Percentiles rank a stretch among this genome's conserved stretches.
Evolutionary conservation across 2,797 vertebrate species (phyloP).

Genomic region (Limosa lapponica): DNA sequence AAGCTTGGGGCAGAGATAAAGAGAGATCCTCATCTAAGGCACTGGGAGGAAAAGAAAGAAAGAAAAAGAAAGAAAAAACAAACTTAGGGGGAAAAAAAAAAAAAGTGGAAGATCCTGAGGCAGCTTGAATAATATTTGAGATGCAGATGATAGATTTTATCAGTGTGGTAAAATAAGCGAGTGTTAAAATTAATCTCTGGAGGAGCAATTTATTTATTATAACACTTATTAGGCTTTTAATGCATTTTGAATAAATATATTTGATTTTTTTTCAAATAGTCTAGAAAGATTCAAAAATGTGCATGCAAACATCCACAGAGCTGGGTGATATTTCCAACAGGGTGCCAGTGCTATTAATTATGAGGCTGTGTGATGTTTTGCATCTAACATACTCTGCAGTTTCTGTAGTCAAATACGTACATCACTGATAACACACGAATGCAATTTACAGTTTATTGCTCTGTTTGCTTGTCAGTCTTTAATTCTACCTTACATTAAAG

Average conservation of each 20-base stretch:
- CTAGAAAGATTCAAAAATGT: not conserved
- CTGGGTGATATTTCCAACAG: not conserved
- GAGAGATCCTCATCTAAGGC: slow-evolving; percentile 29
- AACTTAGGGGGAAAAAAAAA: not conserved
- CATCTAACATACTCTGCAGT: not conserved
- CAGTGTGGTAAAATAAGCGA: not conserved
- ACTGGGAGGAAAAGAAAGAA: not conserved
- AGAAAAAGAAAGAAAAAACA: not conserved
- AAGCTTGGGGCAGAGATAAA: slow-evolving; percentile 33
- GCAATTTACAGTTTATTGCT: not conserved
- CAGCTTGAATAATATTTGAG: slow-evolving; percentile 23
- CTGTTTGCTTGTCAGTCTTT: not conserved
- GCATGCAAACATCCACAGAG: not conserved
- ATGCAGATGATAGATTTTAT: slow-evolving; percentile 27
- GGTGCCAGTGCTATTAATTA: not conserved
- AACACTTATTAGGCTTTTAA: not conserved
- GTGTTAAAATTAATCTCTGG: slow-evolving; percentile 18
- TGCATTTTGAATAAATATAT: not conserved
- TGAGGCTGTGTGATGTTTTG: not conserved
- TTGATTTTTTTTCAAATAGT: not conserved
- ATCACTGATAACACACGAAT: rapidly evolving
- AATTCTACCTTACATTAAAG: not conserved
- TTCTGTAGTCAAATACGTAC: not conserved
- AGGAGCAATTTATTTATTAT: slow-evolving; percentile 35
- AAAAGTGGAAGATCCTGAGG: not conserved